Conservation (phyloP, 2,888 invertebrate genomes). For the Mythimna albipuncta region DNA sequence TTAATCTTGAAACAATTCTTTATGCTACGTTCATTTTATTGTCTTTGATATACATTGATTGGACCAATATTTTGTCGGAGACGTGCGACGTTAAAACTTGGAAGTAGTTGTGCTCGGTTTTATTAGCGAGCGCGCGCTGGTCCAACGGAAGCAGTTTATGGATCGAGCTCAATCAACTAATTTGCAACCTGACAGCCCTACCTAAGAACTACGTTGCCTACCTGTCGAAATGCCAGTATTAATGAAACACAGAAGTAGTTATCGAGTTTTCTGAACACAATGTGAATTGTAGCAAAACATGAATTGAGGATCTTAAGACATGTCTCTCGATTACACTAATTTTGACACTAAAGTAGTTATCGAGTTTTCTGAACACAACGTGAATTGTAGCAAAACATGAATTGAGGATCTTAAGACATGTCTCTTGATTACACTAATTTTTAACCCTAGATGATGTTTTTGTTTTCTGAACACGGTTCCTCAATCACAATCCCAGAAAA, state of each 20-base stretch:
- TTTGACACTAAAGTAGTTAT: background rate
- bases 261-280: background rate
- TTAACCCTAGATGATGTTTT: background rate
- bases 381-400: background rate
- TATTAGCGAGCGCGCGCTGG: slow-evolving; percentile 14
- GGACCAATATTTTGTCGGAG: slow-evolving; percentile 1
- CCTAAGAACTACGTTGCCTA: slow-evolving; percentile 27
- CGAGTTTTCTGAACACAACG: background rate
- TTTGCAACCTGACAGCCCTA: slow-evolving; percentile 25
- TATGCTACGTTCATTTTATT: slow-evolving; percentile 1
- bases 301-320: background rate
- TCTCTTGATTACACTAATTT: background rate
- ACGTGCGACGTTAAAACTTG: slow-evolving; percentile 3
- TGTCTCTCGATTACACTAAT: background rate
- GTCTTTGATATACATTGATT: background rate
- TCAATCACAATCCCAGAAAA: background rate
- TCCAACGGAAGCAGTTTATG: slow-evolving; percentile 42
- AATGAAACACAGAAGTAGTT: background rate
- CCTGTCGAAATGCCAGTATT: background rate
- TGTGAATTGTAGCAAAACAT: background rate
- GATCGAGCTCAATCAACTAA: slow-evolving; percentile 36
- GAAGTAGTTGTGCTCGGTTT: slow-evolving; percentile 4
- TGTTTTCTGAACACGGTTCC: background rate
- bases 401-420: background rate
- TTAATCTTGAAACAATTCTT: background rate